Evolutionary conservation across 2,797 vertebrate genomes (phyloP), one percentile per base, ranked within the genome.

Genomic region (Acanthornis magna): DNA sequence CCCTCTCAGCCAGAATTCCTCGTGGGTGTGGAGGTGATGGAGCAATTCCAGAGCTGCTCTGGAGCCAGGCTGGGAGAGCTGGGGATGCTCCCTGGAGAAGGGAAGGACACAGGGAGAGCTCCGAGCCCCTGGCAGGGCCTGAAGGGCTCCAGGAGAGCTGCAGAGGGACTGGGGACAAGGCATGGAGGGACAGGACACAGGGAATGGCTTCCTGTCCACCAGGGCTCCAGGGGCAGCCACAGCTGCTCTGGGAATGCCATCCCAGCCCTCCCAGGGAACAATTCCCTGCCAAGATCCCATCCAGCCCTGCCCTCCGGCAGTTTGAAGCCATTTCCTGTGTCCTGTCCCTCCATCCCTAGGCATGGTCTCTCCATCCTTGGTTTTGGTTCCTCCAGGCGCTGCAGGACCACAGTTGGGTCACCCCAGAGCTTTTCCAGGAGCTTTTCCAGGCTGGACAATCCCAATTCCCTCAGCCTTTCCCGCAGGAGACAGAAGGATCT

Each of bases 301-400:
- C 57, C 7, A 5, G 0, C 45, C 7, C 30, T 62, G 17, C 23
- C 18, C 23, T 23, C 9, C 18, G 11, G 2, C 74, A 63, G 2
- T 51, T 7, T 9, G 47, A 40, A 61, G 13, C 48, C 40, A 5
- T 70, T 50, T 15, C 66, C 42, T 1, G 0, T 22, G 1, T 30
- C 34, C 50, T 55, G 34, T 42, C 21, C 1, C 32, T 43, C 55
- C 57, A 62, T 8, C 26, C 48, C 12, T 21, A 22, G 63, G 16
- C 9, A 42, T 42, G 40, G 40, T 42, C 40, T 42, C 40, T 42
- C 40, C 34, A 15, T 16, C 8, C 48, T 17, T 47, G 47, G 1
- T 40, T 16, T 21, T 21, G 42, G 17, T 30, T 65, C 42, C 50
- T 71, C 7, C 13, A 26, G 55, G 34, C 16, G 1, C 62, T 75